A percentile compares a stretch with the other conserved stretches of the same genome.
These are phyloP conservation scores for Drosophila tristis DNA, from an alignment of 1,140 invertebrate species.

Conservation along the genomic window DNA sequence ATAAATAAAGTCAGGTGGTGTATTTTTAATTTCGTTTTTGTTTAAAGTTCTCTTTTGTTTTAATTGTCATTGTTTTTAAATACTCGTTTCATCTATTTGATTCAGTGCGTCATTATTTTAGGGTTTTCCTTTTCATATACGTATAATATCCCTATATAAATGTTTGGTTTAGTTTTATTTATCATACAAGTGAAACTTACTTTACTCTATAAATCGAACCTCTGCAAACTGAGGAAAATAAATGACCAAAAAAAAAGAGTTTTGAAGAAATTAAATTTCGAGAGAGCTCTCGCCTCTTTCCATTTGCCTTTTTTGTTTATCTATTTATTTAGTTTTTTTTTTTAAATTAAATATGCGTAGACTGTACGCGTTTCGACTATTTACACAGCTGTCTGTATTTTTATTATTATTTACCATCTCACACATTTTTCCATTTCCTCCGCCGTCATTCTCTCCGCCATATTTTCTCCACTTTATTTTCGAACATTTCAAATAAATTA, in stretches of 20 bases:
- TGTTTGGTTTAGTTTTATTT: slow-evolving; percentile 64
- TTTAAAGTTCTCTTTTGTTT: slow-evolving; percentile 67
- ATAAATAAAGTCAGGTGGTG: slow-evolving; percentile 21
- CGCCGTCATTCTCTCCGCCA: slow-evolving; percentile 16
- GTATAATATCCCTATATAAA: slow-evolving; percentile 66
- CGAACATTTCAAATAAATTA: slow-evolving; percentile 67
- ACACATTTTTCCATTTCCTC: slow-evolving; percentile 20
- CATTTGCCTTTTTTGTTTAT: slow-evolving; percentile 14
- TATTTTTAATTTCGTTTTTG: slow-evolving; percentile 45
- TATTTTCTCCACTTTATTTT: slow-evolving; percentile 47
- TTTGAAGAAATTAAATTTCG: slow-evolving; percentile 11
- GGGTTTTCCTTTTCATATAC: slow-evolving; percentile 52
- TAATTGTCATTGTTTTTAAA: slow-evolving; percentile 76
- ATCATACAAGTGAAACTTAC: slow-evolving; percentile 79
- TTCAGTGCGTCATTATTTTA: slow-evolving; percentile 81
- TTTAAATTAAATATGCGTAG: slow-evolving; percentile 51
- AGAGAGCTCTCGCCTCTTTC: no score
- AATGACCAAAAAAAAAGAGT: slow-evolving; percentile 37
- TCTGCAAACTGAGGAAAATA: slow-evolving; percentile 18
- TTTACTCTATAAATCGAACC: slow-evolving; percentile 37
- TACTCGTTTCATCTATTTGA: slow-evolving; percentile 83
- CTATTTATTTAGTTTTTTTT: slow-evolving; percentile 2
- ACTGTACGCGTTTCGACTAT: slow-evolving; percentile 65
- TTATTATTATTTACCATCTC: slow-evolving; percentile 62
- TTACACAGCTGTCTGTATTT: slow-evolving; percentile 74